Base-by-base conservation (phyloP, 2,113 vertebrate species). In the Phycodurus eques region DNA sequence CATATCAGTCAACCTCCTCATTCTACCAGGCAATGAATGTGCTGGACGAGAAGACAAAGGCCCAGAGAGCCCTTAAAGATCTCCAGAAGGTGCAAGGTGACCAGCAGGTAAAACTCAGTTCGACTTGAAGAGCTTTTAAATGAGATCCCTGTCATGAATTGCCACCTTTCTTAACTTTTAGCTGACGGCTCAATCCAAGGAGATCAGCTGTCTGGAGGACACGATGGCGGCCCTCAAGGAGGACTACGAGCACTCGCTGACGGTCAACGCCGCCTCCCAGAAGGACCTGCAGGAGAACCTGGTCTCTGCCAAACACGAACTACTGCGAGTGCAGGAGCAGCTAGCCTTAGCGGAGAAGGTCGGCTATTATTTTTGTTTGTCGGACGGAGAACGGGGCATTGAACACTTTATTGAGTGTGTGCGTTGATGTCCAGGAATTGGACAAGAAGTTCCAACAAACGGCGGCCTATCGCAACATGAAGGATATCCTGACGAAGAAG, bases 381-480 rank as follows among this genome's bases (percentile, higher is more conserved):
- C 15, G 49, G 2, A 1, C 4, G 7, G 5, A 13, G 8, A 13
- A 7, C 20, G 33, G 13, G 17, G 6, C 11, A 13, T 66, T 46
- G 1, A 20, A 15, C 47, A 31, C 39, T 59, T 83, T 9, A 78
- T 42, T 77, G 17, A 69, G 8, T 35, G 5, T 67, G 35, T 76
- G 27, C 7, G 33, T 65, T 3, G 43, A 1, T 53, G 2, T 59
- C 9, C 74, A 98, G 96, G 97, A 99, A 66, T 71, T 98, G 68
- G 98, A 99, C 43, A 98, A 95, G 85, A 99, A 99, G 83, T 99
- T 99, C 80, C 98, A 99, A 81, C 95, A 99, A 88, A 99, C 97
- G 2, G 92, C 94, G 61, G 96, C 95, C 0, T 99, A 97, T 73
- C 95, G 96, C 73, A 99, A 95, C 88, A 96, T 99, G 96, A 99